Conservation (phyloP, 2,797 vertebrate genomes). For the Spea hammondii region DNA sequence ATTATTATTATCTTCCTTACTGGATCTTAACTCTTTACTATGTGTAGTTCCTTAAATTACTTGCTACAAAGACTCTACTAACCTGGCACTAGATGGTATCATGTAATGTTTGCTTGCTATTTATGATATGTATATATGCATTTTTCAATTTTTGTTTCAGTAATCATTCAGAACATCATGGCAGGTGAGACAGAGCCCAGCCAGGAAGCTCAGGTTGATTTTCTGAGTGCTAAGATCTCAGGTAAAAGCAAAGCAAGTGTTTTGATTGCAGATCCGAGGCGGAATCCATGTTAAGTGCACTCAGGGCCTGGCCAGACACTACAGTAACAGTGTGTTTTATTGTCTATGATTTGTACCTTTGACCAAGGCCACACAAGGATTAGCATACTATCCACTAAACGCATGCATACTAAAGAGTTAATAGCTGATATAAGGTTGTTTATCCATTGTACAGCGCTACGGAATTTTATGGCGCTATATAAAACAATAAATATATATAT, state of each 20-base stretch:
- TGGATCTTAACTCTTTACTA: no score
- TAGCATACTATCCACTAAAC: not conserved
- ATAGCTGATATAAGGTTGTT: no score
- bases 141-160: conserved; percentile 47
- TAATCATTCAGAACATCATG: conserved; percentile 39
- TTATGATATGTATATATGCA: conserved; percentile 27
- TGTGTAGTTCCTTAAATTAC: no score
- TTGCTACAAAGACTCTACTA: no score
- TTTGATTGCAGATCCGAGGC: conserved; percentile 33
- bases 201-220: conserved; percentile 38
- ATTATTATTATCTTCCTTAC: not conserved
- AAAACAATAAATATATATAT: no score
- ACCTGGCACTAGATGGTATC: not conserved
- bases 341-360: conserved; percentile 9
- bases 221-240: conserved; percentile 37
- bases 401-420: no score
- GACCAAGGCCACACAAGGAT: conserved; percentile 1
- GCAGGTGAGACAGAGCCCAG: conserved; percentile 38
- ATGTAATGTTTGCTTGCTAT: not conserved
- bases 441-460: no score
- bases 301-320: not conserved
- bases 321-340: conserved; percentile 2
- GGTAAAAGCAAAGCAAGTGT: conserved; percentile 32
- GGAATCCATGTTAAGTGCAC: conserved; percentile 42
- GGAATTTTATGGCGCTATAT: no score